Evolutionary conservation across 2,113 vertebrate species (phyloP), one percentile per base, ranked within the genome.

Genomic region (Vireo altiloquus): DNA sequence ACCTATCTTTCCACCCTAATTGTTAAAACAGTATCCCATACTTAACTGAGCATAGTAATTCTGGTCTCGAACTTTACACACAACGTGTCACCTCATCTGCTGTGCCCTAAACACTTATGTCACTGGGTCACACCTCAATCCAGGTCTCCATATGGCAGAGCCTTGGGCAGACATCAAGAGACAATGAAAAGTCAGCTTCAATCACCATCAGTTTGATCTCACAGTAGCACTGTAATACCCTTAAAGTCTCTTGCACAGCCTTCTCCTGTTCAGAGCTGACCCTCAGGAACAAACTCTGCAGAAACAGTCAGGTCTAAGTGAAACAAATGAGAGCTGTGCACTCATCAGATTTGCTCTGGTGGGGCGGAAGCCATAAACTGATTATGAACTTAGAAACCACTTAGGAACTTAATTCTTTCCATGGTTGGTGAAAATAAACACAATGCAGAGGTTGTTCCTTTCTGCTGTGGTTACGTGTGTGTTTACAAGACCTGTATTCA

Each of bases 391-490:
- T 81, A 84, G 71, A 31, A 95, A 88, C 54, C 71, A 93, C 60
- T 83, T 54, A 82, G 72, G 52, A 93, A 78, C 68, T 33, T 83
- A 86, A 96, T 95, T 94, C 82, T 87, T 96, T 84, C 80, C 61
- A 64, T 19, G 40, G 75, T 64, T 50, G 81, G 56, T 1, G 2
- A 89, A 95, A 94, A 92, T 10, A 78, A 94, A 90, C 56, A 95
- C 88, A 90, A 91, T 60, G 80, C 75, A 92, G 82, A 94, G 90
- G 77, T 47, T 94, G 94, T 87, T 95, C 82, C 44, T 78, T 90
- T 83, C 25, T 84, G 76, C 83, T 95, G 83, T 71, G 80, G 40
- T 86, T 93, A 83, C 0, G 10, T 64, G 72, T 76, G n/a, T 85
- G 68, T 90, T 94, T 90, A 63, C 16, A 90, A 86, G 61, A 93